These are phyloP conservation scores for Andrena haemorrhoa DNA, from an alignment of 2,888 invertebrate genomes.

Conservation along the genomic window DNA sequence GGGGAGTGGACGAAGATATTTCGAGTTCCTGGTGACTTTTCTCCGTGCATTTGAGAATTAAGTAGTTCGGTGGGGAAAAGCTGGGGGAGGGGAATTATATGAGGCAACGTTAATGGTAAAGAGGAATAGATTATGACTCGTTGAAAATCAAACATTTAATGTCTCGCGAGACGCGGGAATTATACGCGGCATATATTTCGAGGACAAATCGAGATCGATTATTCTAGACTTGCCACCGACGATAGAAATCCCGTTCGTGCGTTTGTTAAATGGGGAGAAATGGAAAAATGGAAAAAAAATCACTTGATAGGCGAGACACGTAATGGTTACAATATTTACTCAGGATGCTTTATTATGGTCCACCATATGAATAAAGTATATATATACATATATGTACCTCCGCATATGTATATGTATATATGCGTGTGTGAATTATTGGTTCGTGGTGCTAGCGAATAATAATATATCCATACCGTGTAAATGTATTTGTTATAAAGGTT, in stretches of 20 bases:
- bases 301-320: slow-evolving; percentile 77
- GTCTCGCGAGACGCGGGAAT: slow-evolving; percentile 60
- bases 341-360: slow-evolving; percentile 84
- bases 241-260: slow-evolving; percentile 77
- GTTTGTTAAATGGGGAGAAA: slow-evolving; percentile 75
- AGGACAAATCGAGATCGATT: slow-evolving; percentile 65
- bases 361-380: slow-evolving; percentile 72
- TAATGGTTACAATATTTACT: slow-evolving; percentile 85
- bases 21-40: slow-evolving; percentile 74
- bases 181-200: slow-evolving; percentile 66
- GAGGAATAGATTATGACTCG: slow-evolving; percentile 69
- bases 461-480: slow-evolving; percentile 77
- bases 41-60: slow-evolving; percentile 72
- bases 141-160: slow-evolving; percentile 79
- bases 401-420: slow-evolving; percentile 66
- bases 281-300: not conserved
- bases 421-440: slow-evolving; percentile 81
- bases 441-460: slow-evolving; percentile 82
- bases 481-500: slow-evolving; percentile 78
- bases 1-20: slow-evolving; percentile 60
- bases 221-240: slow-evolving; percentile 67
- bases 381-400: slow-evolving; percentile 20
- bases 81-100: slow-evolving; percentile 40
- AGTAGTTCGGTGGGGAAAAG: slow-evolving; percentile 45
- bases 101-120: slow-evolving; percentile 58